A percentile compares a stretch with the other conserved stretches of the same genome.
phyloP scores from a whole-genome alignment of 2,113 vertebrate genomes.

The Trachemys scripta region DNA sequence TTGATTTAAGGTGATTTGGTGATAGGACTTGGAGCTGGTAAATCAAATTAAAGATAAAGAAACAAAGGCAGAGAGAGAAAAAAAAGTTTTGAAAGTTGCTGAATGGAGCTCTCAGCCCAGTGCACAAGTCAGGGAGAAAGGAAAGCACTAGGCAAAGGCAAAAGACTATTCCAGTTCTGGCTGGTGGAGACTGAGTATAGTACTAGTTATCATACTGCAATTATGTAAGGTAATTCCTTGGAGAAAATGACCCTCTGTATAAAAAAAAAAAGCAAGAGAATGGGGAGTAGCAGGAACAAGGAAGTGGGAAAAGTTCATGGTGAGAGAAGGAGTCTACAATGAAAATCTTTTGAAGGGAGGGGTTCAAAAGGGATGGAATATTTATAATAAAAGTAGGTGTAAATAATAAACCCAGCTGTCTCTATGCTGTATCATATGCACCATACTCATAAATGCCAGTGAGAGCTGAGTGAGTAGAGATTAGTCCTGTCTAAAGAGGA shows the following conservation, averaged over 20 bases:
- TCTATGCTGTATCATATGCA: background rate
- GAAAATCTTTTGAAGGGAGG: background rate
- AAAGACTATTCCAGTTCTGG: background rate
- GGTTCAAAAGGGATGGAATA: background rate
- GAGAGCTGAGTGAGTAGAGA: fast-evolving
- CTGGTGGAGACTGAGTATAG: background rate
- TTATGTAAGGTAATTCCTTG: background rate
- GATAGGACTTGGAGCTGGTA: background rate
- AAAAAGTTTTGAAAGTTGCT: background rate
- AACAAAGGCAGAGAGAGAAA: background rate
- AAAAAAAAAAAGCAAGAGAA: background rate
- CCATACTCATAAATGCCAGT: background rate
- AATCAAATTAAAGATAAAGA: background rate
- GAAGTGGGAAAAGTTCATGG: background rate
- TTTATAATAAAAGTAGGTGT: background rate
- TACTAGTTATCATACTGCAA: background rate
- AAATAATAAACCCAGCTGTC: background rate
- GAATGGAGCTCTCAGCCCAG: background rate
- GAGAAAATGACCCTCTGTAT: background rate
- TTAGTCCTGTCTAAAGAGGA: fast-evolving
- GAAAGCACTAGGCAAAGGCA: background rate
- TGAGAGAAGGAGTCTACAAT: background rate
- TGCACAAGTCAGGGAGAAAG: background rate
- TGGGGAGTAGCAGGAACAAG: background rate
- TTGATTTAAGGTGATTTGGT: background rate